Conservation (phyloP, 2,113 vertebrate species). For the Megaceryle torquata region DNA sequence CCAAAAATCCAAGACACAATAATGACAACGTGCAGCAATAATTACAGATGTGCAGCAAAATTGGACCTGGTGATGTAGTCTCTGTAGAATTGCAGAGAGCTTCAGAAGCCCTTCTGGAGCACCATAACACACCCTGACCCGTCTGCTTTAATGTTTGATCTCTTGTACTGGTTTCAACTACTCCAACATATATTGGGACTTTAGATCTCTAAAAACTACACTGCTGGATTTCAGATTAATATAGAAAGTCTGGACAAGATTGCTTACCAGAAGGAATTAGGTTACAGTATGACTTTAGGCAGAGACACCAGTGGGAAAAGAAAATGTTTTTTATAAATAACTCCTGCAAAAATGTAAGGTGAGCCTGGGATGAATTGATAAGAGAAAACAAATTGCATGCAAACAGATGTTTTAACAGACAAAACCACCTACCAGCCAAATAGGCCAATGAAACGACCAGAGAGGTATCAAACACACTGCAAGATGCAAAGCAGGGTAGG, state of each 20-base stretch:
- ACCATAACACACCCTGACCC: not conserved
- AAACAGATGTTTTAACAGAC: not conserved
- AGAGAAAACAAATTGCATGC: not conserved
- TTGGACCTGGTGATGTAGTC: not conserved
- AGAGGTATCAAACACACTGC: not conserved
- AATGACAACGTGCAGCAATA: not conserved
- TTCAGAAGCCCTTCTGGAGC: not conserved
- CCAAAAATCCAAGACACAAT: not conserved
- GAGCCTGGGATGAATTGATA: not conserved
- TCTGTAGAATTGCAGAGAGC: not conserved
- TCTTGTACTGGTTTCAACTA: not conserved
- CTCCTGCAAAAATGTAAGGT: not conserved
- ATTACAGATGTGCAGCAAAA: not conserved
- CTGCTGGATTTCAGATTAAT: not conserved
- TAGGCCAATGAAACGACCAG: accelerated
- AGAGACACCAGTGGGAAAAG: not conserved
- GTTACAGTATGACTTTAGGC: not conserved
- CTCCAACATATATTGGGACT: not conserved
- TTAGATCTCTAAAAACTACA: not conserved
- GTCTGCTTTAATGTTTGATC: not conserved
- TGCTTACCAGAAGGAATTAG: not conserved
- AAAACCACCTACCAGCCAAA: not conserved
- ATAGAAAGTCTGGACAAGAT: not conserved
- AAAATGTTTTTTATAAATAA: not conserved
- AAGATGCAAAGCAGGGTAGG: not conserved